Evolutionary conservation across 64 coral and sea anemone genomes (phyloP), one percentile per base, ranked within the genome.

Genomic region (Acropora yongei): DNA sequence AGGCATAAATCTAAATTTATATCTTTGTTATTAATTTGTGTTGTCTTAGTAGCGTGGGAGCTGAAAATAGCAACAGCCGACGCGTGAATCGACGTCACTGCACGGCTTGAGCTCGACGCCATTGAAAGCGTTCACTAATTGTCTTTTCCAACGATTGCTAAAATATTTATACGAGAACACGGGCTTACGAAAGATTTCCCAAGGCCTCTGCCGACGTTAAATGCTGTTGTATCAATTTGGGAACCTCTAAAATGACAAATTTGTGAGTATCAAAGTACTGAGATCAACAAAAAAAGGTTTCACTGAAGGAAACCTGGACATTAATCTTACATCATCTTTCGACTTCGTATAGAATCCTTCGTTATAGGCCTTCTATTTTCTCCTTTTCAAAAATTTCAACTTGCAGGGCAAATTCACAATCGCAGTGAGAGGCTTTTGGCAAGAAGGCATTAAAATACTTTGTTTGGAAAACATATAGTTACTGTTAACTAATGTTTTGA

Each of bases 1-100:
- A 84, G 57, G 18, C 57, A 55, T 49, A 13, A 41, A 41, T 80
- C 50, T 80, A 80, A 84, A 69, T 84, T 84, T 84, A 84, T 69
- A 43, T 6, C 12, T 84, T 69, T 0, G 57, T 17, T 83, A 45
- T 67, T 46, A 65, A 44, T 65, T 43, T 45, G 61, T 44, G 47
- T 78, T 78, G 11, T 44, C 10, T 63, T 13, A 18, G 48, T 68
- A 6, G 46, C 58, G 63, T 71, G 18, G 65, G 82, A 84, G 58
- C 82, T 66, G 60, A 5, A n/a, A 4, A 69, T 19, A 67, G 6
- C 20, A 2, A 7, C 10, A 18, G 40, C 7, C 4, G 9, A 10
- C 11, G 47, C 60, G 47, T 47, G 51, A 55, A 55, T 10, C 44
- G 42, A 46, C 61, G 82, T 84, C 82, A 84, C 30, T 30, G 17